These are phyloP conservation scores for Diogma glabrata DNA, from an alignment of 2,888 invertebrate species.

Conservation along the genomic window DNA sequence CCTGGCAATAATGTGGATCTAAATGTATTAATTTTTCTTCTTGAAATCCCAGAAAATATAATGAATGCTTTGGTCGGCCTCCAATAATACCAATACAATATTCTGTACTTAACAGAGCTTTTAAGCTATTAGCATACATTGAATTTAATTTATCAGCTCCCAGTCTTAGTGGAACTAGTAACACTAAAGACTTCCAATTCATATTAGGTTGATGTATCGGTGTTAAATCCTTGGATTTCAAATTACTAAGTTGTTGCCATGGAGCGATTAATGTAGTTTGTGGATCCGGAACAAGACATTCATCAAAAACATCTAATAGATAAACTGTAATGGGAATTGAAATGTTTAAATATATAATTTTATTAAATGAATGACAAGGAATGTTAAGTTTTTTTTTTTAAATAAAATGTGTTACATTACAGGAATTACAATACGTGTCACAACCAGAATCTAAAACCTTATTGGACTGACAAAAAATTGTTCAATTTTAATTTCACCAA, in stretches of 20 bases:
- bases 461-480: too few species aligned
- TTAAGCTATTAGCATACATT: slow-evolving; percentile 72
- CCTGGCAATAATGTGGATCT: slow-evolving; percentile 92
- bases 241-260: slow-evolving; percentile 14
- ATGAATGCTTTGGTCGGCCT: slow-evolving; percentile 82
- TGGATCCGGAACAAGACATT: slow-evolving; percentile 41
- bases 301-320: slow-evolving; percentile 60
- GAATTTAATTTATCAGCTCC: slow-evolving; percentile 81
- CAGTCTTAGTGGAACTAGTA: slow-evolving; percentile 74
- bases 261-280: slow-evolving; percentile 18
- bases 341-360: not conserved
- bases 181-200: slow-evolving; percentile 62
- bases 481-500: too few species aligned
- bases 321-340: slow-evolving; percentile 43
- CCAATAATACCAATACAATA: slow-evolving; percentile 87
- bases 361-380: too few species aligned
- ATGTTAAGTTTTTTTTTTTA: too few species aligned
- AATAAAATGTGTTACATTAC: too few species aligned
- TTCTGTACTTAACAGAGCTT: slow-evolving; percentile 65
- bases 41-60: slow-evolving; percentile 90
- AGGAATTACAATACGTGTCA: too few species aligned
- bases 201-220: slow-evolving; percentile 19
- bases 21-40: slow-evolving; percentile 84
- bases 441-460: too few species aligned
- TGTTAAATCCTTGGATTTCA: slow-evolving; percentile 8